A percentile compares a stretch with the other conserved stretches of the same genome.
Evolutionary conservation across 2,888 invertebrate genomes (phyloP).

Genomic region (Acronicta aceris): DNA sequence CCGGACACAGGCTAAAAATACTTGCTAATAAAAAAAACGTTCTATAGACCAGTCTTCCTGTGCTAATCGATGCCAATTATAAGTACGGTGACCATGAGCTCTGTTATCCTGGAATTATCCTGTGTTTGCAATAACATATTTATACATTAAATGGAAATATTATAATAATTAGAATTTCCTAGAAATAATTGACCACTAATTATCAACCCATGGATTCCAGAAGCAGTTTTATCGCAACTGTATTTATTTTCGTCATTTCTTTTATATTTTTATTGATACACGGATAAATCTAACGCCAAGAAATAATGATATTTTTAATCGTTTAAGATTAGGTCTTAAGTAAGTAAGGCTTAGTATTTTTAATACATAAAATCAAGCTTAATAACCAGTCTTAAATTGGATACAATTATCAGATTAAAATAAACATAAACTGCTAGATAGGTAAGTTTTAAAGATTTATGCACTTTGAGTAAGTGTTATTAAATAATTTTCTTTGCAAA

Average conservation of each 20-base stretch:
- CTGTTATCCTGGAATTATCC: conserved; percentile 21
- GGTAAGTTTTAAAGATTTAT: too few relatives aligned
- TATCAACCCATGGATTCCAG: not conserved
- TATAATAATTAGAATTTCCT: not conserved
- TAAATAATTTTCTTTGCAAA: too few relatives aligned
- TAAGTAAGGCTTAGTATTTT: not conserved
- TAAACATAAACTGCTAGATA: too few relatives aligned
- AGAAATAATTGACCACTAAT: not conserved
- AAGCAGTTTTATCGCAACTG: not conserved
- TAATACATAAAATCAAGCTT: too few relatives aligned
- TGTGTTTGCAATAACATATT: not conserved
- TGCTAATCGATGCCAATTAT: conserved; percentile 87
- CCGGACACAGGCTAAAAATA: conserved; percentile 71
- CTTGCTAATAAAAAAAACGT: conserved; percentile 62
- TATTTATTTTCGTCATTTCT: not conserved
- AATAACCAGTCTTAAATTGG: too few relatives aligned
- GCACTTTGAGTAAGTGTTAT: too few relatives aligned
- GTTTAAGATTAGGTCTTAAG: too few relatives aligned
- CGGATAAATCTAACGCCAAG: too few relatives aligned
- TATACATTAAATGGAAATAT: not conserved
- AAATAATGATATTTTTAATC: too few relatives aligned
- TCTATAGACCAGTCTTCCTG: conserved; percentile 79
- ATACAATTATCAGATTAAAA: conserved; percentile 1
- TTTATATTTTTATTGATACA: too few relatives aligned
- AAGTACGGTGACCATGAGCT: conserved; percentile 51